Conservation (phyloP, 2,113 vertebrate species). For the Aspiorhynchus laticeps region DNA sequence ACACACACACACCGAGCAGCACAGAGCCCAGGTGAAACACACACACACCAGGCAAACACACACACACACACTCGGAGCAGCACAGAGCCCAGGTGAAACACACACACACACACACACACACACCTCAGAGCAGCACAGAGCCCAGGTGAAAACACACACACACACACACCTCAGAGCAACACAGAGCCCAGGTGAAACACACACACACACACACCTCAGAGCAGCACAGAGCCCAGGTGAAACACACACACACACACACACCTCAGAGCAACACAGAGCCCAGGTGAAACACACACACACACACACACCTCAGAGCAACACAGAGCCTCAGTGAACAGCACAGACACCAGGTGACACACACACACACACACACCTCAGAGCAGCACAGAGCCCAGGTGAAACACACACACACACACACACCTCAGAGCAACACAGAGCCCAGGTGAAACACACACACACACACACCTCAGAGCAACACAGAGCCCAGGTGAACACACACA, state of each 20-base stretch:
- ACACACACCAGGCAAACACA: not conserved
- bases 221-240: no score
- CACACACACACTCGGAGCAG: slow-evolving; percentile 54
- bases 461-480: slow-evolving; percentile 51
- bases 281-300: slow-evolving; percentile 38
- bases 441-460: slow-evolving; percentile 37
- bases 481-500: slow-evolving; percentile 35
- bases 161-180: slow-evolving; percentile 54
- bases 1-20: slow-evolving; percentile 53
- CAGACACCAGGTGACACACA: slow-evolving; percentile 32
- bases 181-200: slow-evolving; percentile 40
- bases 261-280: slow-evolving; percentile 51
- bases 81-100: slow-evolving; percentile 43
- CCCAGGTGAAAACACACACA: not conserved
- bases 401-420: slow-evolving; percentile 48
- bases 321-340: no score
- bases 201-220: no score
- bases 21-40: slow-evolving; percentile 40
- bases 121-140: no score
- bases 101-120: no score
- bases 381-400: no score
- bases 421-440: slow-evolving; percentile 50
- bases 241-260: slow-evolving; percentile 46
- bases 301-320: slow-evolving; percentile 52
- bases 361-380: no score